phyloP scores from a whole-genome alignment of 2,888 invertebrate genomes.

The Ochropleura leucogaster region DNA sequence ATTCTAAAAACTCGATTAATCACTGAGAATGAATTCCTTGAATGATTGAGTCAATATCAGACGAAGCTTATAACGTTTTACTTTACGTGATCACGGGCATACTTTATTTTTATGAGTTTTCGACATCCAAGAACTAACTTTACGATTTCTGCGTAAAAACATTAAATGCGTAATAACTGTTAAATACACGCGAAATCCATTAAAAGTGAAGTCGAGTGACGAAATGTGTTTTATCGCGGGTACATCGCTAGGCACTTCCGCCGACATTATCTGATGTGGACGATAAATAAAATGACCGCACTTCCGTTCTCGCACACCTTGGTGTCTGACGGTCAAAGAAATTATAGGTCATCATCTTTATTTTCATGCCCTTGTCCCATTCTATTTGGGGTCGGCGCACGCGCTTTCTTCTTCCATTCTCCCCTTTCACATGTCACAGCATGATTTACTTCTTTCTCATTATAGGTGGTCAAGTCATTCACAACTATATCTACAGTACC shows the following conservation, averaged over 20 bases:
- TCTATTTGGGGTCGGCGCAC: too few relatives aligned
- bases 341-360: constrained; percentile 2
- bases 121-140: constrained; percentile 56
- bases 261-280: constrained; percentile 69
- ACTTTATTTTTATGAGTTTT: constrained; percentile 61
- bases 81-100: constrained; percentile 50
- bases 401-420: too few relatives aligned
- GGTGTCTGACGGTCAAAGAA: constrained; percentile 50
- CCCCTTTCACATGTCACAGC: too few relatives aligned
- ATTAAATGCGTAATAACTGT: constrained; percentile 58
- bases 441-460: too few relatives aligned
- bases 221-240: constrained; percentile 61
- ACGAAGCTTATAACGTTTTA: constrained; percentile 39
- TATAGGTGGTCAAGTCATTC: constrained; percentile 3
- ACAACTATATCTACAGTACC: neutral
- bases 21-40: constrained; percentile 43
- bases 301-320: constrained; percentile 69
- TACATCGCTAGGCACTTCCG: constrained; percentile 69
- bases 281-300: constrained; percentile 64
- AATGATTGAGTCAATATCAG: constrained; percentile 47
- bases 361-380: too few relatives aligned
- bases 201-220: constrained; percentile 54
- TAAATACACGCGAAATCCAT: constrained; percentile 65
- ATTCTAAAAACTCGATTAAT: constrained; percentile 60
- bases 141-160: constrained; percentile 57